Percentiles rank a stretch among this genome's conserved stretches.
These are phyloP conservation scores for Clepsis dumicolana DNA, from an alignment of 2,888 invertebrate genomes.

Conservation along the genomic window DNA sequence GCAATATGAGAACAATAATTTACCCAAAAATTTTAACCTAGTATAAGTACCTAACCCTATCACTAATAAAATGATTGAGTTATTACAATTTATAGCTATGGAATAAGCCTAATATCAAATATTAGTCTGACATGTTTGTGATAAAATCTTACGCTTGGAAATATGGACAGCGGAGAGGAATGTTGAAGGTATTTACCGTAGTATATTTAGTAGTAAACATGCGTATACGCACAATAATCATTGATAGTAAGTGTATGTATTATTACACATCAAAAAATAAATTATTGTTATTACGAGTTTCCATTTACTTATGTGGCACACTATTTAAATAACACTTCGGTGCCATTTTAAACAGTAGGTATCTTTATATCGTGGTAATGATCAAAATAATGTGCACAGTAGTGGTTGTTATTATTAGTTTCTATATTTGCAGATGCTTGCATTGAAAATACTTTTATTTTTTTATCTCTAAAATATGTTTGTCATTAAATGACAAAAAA, in stretches of 20 bases:
- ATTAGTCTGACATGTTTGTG: constrained; percentile 32
- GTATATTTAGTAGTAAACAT: background rate
- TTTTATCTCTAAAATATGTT: constrained; percentile 9
- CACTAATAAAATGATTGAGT: background rate
- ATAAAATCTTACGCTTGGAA: constrained; percentile 30
- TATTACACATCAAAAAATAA: background rate
- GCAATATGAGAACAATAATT: constrained; percentile 16
- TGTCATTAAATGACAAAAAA: constrained; percentile 28
- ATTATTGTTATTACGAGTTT: background rate
- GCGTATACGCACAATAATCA: background rate
- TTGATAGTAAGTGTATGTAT: background rate
- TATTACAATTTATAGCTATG: background rate
- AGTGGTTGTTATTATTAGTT: background rate
- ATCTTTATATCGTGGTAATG: no score
- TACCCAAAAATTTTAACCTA: background rate
- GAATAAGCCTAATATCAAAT: constrained; percentile 33
- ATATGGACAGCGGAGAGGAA: constrained; percentile 3
- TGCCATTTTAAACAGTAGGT: no score
- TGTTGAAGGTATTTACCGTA: constrained; percentile 11
- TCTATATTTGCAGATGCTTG: background rate
- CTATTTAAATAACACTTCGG: no score
- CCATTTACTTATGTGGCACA: no score
- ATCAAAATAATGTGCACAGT: background rate
- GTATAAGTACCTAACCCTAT: no score
- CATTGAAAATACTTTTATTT: background rate